A percentile compares a stretch with the other conserved stretches of the same genome.
phyloP scores from a whole-genome alignment of 2,797 vertebrate genomes.

The Dermochelys coriacea region DNA sequence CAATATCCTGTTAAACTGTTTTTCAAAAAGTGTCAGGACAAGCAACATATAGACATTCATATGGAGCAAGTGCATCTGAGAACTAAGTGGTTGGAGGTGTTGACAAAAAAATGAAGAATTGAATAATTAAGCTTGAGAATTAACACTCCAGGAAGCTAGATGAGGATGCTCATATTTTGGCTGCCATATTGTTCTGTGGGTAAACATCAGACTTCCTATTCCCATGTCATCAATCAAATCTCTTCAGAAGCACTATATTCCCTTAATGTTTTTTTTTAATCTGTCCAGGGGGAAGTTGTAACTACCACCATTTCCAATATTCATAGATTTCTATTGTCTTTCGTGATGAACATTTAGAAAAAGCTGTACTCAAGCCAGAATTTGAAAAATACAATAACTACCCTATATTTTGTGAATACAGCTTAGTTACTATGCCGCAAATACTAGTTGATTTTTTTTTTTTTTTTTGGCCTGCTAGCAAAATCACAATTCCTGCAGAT shows the following conservation, averaged over 20 bases:
- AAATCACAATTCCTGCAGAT: fast-evolving
- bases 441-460: neutral
- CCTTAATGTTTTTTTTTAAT: neutral
- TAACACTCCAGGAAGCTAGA: neutral
- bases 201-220: neutral
- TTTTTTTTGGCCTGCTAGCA: neutral
- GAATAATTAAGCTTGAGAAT: neutral
- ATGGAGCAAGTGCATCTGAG: neutral
- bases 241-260: neutral
- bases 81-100: neutral
- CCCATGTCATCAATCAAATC: neutral
- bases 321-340: neutral
- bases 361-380: neutral
- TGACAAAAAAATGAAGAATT: neutral
- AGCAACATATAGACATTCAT: fast-evolving
- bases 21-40: neutral
- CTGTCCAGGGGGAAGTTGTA: neutral
- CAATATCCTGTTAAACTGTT: neutral
- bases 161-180: neutral
- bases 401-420: neutral
- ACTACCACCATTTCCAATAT: neutral
- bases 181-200: neutral
- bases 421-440: neutral
- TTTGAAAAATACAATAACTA: neutral
- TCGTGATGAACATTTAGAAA: neutral